Evolutionary conservation across 2,113 vertebrate species (phyloP).

Genomic region (Podarcis muralis): DNA sequence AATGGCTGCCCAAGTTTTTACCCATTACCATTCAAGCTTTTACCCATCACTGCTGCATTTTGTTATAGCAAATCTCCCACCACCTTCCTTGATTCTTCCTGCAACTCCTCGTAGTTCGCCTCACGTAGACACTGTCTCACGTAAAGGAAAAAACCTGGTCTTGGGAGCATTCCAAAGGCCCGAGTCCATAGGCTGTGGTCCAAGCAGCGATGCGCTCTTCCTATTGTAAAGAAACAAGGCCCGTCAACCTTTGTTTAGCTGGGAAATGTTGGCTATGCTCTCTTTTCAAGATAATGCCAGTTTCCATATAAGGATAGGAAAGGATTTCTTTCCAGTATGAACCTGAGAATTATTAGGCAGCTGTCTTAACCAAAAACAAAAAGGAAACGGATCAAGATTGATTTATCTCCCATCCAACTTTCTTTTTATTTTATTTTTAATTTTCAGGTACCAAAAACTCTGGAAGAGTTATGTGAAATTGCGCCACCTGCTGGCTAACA

Average conservation of each 20-base stretch:
- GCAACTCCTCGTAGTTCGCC: too few relatives aligned
- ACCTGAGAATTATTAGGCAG: background rate
- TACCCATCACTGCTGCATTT: background rate
- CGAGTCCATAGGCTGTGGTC: background rate
- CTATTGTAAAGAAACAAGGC: background rate
- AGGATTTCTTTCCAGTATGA: background rate
- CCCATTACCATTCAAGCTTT: background rate
- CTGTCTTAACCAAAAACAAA: background rate
- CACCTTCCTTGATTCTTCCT: background rate
- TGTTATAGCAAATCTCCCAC: background rate
- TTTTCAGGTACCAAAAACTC: slow-evolving; percentile 93
- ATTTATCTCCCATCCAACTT: too few relatives aligned
- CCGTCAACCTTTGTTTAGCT: background rate
- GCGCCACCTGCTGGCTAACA: slow-evolving; percentile 97
- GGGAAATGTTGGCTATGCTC: background rate
- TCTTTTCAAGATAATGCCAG: too few relatives aligned
- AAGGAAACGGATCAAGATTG: background rate
- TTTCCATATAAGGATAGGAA: background rate
- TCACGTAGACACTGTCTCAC: background rate
- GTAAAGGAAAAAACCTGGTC: background rate
- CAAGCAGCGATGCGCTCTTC: background rate
- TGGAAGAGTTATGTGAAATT: slow-evolving; percentile 99
- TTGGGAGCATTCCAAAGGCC: background rate
- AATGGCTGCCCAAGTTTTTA: too few relatives aligned
- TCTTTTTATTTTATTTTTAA: background rate